Evolutionary conservation across 2,113 vertebrate genomes (phyloP).

Genomic region (Emydura subglobosa): DNA sequence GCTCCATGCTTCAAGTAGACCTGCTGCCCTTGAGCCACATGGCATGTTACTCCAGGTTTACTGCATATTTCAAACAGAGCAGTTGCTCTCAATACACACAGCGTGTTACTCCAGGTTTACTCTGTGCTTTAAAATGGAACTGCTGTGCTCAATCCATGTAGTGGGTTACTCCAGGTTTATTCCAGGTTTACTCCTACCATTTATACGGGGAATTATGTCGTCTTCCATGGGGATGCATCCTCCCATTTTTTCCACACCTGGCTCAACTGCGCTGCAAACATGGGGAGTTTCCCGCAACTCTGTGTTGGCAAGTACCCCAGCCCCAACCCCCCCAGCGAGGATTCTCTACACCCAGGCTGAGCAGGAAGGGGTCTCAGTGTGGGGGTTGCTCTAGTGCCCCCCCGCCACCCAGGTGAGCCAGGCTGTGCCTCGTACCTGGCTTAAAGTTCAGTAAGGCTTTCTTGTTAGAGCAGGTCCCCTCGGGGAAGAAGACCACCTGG

Average conservation of each 20-base stretch:
- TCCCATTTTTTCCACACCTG: neutral
- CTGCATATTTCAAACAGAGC: no score
- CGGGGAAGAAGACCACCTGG: constrained; percentile 91
- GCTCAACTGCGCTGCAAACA: neutral
- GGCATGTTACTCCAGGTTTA: no score
- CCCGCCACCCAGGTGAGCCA: neutral
- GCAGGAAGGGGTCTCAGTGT: neutral
- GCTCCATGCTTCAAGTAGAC: no score
- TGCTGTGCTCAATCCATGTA: no score
- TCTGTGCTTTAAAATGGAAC: no score
- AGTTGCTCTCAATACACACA: no score
- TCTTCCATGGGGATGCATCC: neutral
- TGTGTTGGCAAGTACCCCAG: neutral
- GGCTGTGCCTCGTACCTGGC: constrained; percentile 78
- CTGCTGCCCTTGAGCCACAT: no score
- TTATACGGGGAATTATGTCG: neutral
- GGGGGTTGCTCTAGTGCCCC: neutral
- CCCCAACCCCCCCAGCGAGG: neutral
- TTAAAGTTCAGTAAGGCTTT: constrained; percentile 89
- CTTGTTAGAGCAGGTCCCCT: constrained; percentile 92
- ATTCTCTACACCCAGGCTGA: neutral
- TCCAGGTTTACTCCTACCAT: no score
- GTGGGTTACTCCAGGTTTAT: neutral
- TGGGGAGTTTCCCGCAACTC: neutral
- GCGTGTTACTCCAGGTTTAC: no score